Evolutionary conservation across 2,113 vertebrate genomes (phyloP).

Genomic region (Carettochelys insculpta): DNA sequence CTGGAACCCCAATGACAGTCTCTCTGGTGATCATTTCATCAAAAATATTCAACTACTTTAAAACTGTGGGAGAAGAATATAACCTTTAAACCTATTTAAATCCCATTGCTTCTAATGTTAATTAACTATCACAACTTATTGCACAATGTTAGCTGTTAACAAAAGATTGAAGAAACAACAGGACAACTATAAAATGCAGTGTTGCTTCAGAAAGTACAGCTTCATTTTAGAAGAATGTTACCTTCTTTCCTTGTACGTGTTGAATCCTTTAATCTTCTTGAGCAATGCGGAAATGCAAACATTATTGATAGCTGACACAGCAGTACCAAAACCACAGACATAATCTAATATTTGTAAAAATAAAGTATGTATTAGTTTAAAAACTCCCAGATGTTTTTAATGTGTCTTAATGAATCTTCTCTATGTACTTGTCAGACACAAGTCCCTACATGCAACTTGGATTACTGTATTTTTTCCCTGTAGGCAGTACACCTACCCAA

Average conservation of each 20-base stretch:
- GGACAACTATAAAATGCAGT: neutral
- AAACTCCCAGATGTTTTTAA: neutral
- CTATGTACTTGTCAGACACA: neutral
- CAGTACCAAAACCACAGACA: conserved; percentile 76
- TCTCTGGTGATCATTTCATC: neutral
- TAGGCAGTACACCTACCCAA: neutral
- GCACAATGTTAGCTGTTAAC: neutral
- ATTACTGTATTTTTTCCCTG: neutral
- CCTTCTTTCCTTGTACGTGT: conserved; percentile 69
- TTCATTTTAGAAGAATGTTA: conserved; percentile 50
- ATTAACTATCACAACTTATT: neutral
- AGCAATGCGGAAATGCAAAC: conserved; percentile 75
- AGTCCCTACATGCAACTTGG: neutral
- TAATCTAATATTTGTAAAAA: conserved; percentile 72
- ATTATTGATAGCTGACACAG: conserved; percentile 74
- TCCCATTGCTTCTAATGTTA: neutral
- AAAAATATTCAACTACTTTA: neutral
- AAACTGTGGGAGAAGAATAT: neutral
- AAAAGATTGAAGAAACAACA: too few species aligned
- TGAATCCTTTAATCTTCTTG: conserved; percentile 35
- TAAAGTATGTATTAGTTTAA: neutral
- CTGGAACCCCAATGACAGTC: neutral
- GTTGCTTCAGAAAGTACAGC: neutral
- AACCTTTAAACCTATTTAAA: neutral
- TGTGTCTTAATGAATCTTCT: neutral